Conservation (phyloP, 2,113 vertebrate genomes). For the Clarias magur region DNA sequence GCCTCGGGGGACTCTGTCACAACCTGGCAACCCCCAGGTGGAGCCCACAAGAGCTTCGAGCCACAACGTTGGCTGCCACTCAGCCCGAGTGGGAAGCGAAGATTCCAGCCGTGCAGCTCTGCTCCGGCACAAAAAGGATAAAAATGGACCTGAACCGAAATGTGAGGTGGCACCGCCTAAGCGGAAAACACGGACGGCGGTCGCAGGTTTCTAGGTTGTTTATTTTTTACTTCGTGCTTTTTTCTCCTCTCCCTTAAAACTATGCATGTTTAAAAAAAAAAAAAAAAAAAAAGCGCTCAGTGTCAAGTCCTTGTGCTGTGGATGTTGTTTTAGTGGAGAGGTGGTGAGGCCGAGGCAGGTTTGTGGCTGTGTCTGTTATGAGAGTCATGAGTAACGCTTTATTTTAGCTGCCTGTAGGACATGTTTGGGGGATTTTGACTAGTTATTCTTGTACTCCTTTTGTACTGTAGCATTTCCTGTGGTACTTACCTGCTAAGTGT, state of each 20-base stretch:
- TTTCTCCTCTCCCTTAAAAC: slow-evolving; percentile 35
- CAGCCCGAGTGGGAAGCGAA: slow-evolving; percentile 71
- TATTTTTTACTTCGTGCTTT: slow-evolving; percentile 45
- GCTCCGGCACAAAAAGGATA: slow-evolving; percentile 92
- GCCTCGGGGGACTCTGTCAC: slow-evolving; percentile 82
- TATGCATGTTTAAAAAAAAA: slow-evolving; percentile 12
- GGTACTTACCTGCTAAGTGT: neutral
- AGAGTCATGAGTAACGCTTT: slow-evolving; percentile 44
- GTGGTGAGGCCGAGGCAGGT: slow-evolving; percentile 37
- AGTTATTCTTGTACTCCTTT: neutral
- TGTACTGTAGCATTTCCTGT: neutral
- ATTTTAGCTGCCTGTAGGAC: slow-evolving; percentile 26
- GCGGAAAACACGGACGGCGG: slow-evolving; percentile 86
- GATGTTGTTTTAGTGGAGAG: slow-evolving; percentile 47
- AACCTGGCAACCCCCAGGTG: slow-evolving; percentile 91
- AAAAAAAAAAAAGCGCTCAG: neutral
- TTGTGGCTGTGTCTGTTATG: slow-evolving; percentile 52
- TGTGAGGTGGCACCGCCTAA: slow-evolving; percentile 94
- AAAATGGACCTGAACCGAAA: slow-evolving; percentile 90
- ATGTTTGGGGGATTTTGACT: slow-evolving; percentile 8
- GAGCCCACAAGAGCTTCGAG: slow-evolving; percentile 84
- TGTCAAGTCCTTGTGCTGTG: slow-evolving; percentile 4
- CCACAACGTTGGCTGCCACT: slow-evolving; percentile 86
- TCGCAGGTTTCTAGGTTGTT: slow-evolving; percentile 80
- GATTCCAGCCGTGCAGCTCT: slow-evolving; percentile 80